Percentiles rank a stretch among this genome's conserved stretches.
These are phyloP conservation scores for Brevimyrus niger DNA, from an alignment of 2,113 vertebrate genomes.

Conservation along the genomic window DNA sequence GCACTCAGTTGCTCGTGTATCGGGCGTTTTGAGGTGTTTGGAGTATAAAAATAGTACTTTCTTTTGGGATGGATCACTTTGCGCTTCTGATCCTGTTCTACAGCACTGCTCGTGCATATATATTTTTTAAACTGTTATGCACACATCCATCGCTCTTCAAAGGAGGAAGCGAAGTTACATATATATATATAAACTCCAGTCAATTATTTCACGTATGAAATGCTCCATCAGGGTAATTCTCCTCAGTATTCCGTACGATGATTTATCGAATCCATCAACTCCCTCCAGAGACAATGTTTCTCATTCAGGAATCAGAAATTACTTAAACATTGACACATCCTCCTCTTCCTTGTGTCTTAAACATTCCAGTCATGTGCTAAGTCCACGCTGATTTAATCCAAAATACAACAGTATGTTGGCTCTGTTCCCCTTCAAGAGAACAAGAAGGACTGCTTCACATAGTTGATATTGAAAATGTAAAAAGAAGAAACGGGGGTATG, in stretches of 20 bases:
- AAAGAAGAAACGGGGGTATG: background rate
- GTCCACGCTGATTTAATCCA: conserved; percentile 17
- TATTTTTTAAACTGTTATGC: background rate
- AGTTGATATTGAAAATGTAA: background rate
- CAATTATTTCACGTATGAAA: conserved; percentile 9
- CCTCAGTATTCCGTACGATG: background rate
- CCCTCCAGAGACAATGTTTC: conserved; percentile 17
- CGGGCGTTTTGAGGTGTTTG: background rate
- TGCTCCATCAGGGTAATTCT: conserved; percentile 21
- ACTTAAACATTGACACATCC: conserved; percentile 9
- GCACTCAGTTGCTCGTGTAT: background rate
- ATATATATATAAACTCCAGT: background rate
- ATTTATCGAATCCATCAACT: conserved; percentile 9
- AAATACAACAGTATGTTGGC: background rate
- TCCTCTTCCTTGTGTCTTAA: background rate
- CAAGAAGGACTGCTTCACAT: background rate
- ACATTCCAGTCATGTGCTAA: conserved; percentile 24
- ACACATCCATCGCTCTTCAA: conserved; percentile 4
- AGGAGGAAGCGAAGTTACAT: background rate
- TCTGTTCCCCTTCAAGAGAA: background rate
- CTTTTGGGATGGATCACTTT: background rate
- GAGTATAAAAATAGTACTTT: background rate
- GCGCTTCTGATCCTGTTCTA: background rate
- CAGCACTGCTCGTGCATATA: background rate
- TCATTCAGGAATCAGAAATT: conserved; percentile 22